A percentile compares a stretch with the other conserved stretches of the same genome.
These are phyloP conservation scores for Cynocephalus volans DNA, from an alignment of 2,113 vertebrate genomes.

Conservation along the genomic window DNA sequence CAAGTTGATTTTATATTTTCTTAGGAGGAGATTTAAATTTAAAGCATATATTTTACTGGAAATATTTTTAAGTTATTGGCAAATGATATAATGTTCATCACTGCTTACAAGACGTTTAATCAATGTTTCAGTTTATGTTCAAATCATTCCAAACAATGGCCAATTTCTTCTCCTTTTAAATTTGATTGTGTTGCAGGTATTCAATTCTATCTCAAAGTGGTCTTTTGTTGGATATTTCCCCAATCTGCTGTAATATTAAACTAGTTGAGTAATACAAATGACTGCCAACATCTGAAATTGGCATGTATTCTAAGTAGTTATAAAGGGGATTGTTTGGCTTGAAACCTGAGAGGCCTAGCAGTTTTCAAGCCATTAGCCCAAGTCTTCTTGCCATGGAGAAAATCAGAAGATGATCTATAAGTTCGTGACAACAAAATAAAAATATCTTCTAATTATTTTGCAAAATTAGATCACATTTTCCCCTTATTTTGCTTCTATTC, in stretches of 20 bases:
- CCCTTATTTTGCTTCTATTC: background rate
- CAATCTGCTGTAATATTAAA: conserved; percentile 29
- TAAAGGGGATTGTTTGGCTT: conserved; percentile 1
- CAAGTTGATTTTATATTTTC: conserved; percentile 43
- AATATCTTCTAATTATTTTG: conserved; percentile 15
- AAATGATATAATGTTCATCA: background rate
- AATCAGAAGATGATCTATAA: conserved; percentile 2
- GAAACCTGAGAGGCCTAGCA: background rate
- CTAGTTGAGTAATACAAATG: conserved; percentile 17
- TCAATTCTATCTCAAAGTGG: conserved; percentile 48
- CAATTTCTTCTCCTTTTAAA: conserved; percentile 60
- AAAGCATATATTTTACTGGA: background rate
- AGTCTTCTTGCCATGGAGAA: conserved; percentile 17
- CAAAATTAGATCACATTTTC: conserved; percentile 11
- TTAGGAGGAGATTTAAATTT: conserved; percentile 10
- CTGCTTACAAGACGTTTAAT: conserved; percentile 55
- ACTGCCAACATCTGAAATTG: conserved; percentile 52
- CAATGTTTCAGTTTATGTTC: conserved; percentile 64
- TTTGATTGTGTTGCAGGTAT: conserved; percentile 47
- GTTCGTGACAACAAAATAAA: conserved; percentile 24
- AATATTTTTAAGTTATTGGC: conserved; percentile 18
- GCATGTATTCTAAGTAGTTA: conserved; percentile 26
- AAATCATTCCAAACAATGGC: background rate
- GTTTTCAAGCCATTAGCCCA: conserved; percentile 57
- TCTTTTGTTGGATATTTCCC: conserved; percentile 61